A percentile compares a stretch with the other conserved stretches of the same genome.
These are phyloP conservation scores for Epinephelus fuscoguttatus DNA, from an alignment of 2,113 vertebrate genomes.

Conservation along the genomic window DNA sequence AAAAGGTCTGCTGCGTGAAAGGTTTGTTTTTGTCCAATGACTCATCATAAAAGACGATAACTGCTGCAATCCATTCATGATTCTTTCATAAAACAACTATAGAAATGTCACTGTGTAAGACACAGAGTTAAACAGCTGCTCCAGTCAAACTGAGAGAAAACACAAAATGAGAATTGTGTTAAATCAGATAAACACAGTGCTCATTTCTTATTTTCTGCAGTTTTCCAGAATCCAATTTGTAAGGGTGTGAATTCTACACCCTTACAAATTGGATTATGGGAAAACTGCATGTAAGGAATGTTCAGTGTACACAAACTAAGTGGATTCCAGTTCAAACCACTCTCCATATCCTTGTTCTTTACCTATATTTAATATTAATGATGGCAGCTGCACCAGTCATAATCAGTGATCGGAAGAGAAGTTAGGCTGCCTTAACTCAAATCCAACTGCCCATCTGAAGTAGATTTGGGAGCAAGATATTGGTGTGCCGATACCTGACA, in stretches of 20 bases:
- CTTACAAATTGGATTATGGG: neutral
- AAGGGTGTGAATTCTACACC: too few relatives aligned
- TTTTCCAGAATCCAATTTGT: too few relatives aligned
- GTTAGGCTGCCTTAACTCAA: too few relatives aligned
- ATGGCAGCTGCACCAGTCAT: too few relatives aligned
- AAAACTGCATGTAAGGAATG: neutral
- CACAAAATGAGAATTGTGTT: too few relatives aligned
- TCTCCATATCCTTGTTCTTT: neutral
- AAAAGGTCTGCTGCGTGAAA: neutral
- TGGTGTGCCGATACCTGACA: too few relatives aligned
- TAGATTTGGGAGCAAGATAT: too few relatives aligned
- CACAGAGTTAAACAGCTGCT: neutral
- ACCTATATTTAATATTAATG: too few relatives aligned
- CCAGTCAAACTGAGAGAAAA: neutral
- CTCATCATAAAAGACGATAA: constrained; percentile 7
- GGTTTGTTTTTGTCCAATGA: constrained; percentile 1
- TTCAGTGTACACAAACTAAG: neutral
- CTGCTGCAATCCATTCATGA: neutral
- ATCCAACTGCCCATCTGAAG: too few relatives aligned
- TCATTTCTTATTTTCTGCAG: too few relatives aligned
- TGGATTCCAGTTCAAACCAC: neutral
- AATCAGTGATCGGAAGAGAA: too few relatives aligned
- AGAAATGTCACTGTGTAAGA: neutral
- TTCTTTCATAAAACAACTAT: neutral
- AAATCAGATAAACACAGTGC: too few relatives aligned